Base-by-base conservation (phyloP, 2,888 invertebrate genomes). In the Pseudococcus longispinus region DNA sequence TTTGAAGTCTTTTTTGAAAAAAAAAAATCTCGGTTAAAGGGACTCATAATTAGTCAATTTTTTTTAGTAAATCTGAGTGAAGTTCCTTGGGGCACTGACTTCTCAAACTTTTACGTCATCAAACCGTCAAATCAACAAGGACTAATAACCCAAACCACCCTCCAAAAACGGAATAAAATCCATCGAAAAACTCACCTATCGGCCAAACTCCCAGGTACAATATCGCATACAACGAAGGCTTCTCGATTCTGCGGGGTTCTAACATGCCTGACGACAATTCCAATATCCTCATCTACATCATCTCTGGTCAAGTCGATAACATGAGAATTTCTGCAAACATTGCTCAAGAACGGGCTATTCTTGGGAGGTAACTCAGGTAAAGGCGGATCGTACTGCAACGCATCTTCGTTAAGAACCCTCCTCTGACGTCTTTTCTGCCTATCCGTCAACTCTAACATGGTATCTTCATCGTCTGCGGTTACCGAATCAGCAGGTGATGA, bases 191-290 rank as follows among this genome's bases (percentile, higher is more conserved):
- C 92, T 91, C 90, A 94, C 94, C 92, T 93, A 90, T 94, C 93
- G 26, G 94, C 94, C 88, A 95, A 90, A 88, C 95, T 94, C 87
- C 93, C 93, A 4, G 94, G 94, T 29, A 94, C 93, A 4, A 95
- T 93, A 90, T 94, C 94, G 32, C 94, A 94, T 3, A 95, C 94
- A 88, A 94, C 91, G 90, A 94, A 95, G 20, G 94, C 94, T 32
- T 93, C 93, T 80, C 77, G 77, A 80, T 42, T 80, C 77, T 80
- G 77, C 32, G 18, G 15, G 2, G n/a, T 92, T n/a, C 92, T 93
- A 90, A 93, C 93, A 2, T 86, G 77, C 4, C 94, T 94, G 88
- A 95, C 94, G 89, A 94, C 94, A 90, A 95, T 94, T 8, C 95
- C 95, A 77, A 95, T 90, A 90, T 94, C 94, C 89, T 94, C 94